A percentile compares a stretch with the other conserved stretches of the same genome.
phyloP scores from a whole-genome alignment of 2,888 invertebrate genomes.

The Tuberolachnus salignus region DNA sequence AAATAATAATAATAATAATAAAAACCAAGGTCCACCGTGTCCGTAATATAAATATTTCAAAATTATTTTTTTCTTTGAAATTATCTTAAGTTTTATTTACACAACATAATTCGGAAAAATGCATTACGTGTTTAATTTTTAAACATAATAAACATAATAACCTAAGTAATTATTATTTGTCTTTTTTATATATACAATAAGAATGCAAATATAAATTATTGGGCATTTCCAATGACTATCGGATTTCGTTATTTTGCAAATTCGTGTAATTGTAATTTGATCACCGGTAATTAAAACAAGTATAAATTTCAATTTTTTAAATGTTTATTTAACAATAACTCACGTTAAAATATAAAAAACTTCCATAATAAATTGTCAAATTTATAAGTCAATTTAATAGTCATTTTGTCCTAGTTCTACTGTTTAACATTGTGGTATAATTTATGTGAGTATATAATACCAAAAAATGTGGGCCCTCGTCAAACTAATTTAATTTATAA shows the following conservation, averaged over 20 bases:
- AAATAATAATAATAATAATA: background rate
- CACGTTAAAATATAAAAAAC: background rate
- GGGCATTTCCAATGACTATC: conserved; percentile 12
- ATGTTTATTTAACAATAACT: too few relatives aligned
- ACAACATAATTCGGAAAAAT: too few relatives aligned
- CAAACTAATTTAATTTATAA: background rate
- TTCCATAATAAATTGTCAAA: background rate
- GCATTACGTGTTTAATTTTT: conserved; percentile 1
- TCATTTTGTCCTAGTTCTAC: background rate
- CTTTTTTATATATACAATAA: too few relatives aligned
- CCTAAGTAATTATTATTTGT: conserved; percentile 3
- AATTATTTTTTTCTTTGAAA: background rate
- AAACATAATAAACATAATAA: background rate
- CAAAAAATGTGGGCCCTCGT: too few relatives aligned
- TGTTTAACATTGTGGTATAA: background rate
- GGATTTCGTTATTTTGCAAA: conserved; percentile 27
- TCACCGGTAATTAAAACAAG: background rate
- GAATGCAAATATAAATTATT: background rate
- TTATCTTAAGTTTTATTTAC: background rate
- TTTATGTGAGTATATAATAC: background rate
- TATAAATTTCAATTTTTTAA: background rate
- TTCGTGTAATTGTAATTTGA: conserved; percentile 26
- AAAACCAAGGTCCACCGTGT: conserved; percentile 7
- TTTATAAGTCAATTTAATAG: background rate
- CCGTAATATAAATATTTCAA: background rate